Percentiles rank a stretch among this genome's conserved stretches.
These are phyloP conservation scores for Oreochromis grahami DNA, from an alignment of 2,797 vertebrate species.

Conservation along the genomic window DNA sequence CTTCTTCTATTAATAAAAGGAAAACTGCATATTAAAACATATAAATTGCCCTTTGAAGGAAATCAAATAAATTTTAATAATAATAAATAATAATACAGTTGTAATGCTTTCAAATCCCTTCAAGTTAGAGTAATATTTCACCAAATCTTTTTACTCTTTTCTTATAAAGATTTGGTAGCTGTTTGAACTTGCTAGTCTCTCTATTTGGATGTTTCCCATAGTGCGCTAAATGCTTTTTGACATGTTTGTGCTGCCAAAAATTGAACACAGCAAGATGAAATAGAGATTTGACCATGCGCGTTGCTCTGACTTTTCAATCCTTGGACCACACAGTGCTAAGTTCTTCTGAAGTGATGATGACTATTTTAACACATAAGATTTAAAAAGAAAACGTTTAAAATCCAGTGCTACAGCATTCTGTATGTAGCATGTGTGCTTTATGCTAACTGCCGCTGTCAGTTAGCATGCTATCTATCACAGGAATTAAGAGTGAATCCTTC, in stretches of 20 bases:
- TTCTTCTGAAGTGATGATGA: not conserved
- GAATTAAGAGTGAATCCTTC: not conserved
- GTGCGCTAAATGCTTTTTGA: not conserved
- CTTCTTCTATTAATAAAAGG: not conserved
- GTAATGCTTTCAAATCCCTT: not conserved
- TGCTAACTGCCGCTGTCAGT: not conserved
- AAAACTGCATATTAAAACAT: fast-evolving
- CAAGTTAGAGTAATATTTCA: not conserved
- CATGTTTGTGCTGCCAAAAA: not conserved
- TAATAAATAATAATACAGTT: not conserved
- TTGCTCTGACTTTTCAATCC: not conserved
- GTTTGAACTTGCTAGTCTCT: not conserved
- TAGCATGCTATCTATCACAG: not conserved
- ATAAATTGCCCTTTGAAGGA: not conserved
- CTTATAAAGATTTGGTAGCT: not conserved
- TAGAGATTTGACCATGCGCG: not conserved
- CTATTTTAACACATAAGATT: not conserved
- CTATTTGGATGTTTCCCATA: not conserved
- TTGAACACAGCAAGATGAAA: not conserved
- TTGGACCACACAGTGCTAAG: fast-evolving
- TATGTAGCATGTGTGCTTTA: not conserved
- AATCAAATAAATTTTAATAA: not conserved
- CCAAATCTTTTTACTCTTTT: not conserved
- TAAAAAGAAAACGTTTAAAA: not conserved
- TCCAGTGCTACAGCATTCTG: not conserved